Percentiles rank a stretch among this genome's conserved stretches.
These are phyloP conservation scores for Oryzaephilus surinamensis DNA, from an alignment of 1,140 invertebrate species.

Conservation along the genomic window DNA sequence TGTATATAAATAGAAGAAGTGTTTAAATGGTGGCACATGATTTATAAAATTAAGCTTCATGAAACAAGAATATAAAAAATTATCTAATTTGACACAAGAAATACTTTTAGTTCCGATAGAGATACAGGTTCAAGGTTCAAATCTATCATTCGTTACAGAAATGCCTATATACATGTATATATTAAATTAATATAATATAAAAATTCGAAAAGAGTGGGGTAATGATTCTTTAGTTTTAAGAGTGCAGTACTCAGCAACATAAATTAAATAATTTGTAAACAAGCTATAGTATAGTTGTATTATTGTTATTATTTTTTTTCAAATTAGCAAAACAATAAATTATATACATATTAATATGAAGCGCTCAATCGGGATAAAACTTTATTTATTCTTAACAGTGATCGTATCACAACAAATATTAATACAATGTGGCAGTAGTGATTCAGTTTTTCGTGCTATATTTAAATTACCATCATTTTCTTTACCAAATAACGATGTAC, in stretches of 20 bases:
- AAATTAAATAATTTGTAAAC: conserved; percentile 27
- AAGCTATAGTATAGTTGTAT: no score
- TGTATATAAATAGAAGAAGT: no score
- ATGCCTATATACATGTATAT: no score
- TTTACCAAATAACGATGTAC: not conserved
- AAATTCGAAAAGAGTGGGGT: conserved; percentile 26
- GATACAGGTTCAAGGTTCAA: conserved; percentile 35
- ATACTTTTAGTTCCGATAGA: conserved; percentile 24
- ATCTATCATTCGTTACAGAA: conserved; percentile 34
- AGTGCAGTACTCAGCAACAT: conserved; percentile 26
- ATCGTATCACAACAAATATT: conserved; percentile 13
- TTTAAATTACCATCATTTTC: conserved; percentile 12
- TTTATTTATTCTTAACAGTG: no score
- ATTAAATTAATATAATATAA: no score
- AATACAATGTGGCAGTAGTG: not conserved
- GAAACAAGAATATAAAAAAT: conserved; percentile 6
- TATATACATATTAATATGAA: no score
- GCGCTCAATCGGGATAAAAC: no score
- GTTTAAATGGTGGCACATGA: no score
- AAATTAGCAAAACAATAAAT: no score
- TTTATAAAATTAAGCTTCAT: no score
- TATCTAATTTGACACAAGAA: conserved; percentile 10
- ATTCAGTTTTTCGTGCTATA: not conserved
- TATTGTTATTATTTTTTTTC: no score
- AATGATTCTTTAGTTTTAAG: conserved; percentile 28